These are phyloP conservation scores for Diceros bicornis DNA, from an alignment of 2,797 vertebrate genomes.

Conservation along the genomic window DNA sequence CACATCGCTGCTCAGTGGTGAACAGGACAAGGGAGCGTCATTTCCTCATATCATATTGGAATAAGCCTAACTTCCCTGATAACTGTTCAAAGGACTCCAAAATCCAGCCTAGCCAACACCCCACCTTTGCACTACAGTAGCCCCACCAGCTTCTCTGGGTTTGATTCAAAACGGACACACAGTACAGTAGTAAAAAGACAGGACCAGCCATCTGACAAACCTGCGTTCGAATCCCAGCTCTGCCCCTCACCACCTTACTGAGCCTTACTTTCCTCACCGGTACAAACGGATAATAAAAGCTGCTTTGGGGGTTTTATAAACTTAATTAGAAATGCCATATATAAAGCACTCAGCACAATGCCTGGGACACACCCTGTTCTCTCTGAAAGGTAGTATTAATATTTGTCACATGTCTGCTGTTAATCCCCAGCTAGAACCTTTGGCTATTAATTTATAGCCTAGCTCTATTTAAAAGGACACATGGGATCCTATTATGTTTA, in stretches of 20 bases:
- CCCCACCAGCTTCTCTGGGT: neutral
- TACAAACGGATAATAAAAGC: neutral
- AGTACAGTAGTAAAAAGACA: neutral
- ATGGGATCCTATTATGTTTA: neutral
- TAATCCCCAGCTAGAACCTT: neutral
- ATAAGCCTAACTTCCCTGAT: neutral
- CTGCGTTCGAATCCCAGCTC: neutral
- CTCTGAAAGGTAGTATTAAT: neutral
- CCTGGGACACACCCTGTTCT: neutral
- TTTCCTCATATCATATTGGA: neutral
- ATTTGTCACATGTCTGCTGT: neutral
- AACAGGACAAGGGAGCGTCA: neutral
- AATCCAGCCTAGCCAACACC: neutral
- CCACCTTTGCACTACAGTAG: neutral
- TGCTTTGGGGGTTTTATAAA: neutral
- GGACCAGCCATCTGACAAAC: neutral
- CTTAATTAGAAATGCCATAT: conserved; percentile 38
- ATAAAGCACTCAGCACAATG: neutral
- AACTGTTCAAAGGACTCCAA: neutral
- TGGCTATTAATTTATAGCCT: neutral
- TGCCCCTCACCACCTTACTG: neutral
- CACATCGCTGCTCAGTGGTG: neutral
- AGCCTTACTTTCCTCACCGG: neutral
- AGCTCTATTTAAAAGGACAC: neutral
- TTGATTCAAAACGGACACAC: neutral